Evolutionary conservation across 2,113 vertebrate species (phyloP), one percentile per base, ranked within the genome.

Genomic region (Tupaia chinensis): DNA sequence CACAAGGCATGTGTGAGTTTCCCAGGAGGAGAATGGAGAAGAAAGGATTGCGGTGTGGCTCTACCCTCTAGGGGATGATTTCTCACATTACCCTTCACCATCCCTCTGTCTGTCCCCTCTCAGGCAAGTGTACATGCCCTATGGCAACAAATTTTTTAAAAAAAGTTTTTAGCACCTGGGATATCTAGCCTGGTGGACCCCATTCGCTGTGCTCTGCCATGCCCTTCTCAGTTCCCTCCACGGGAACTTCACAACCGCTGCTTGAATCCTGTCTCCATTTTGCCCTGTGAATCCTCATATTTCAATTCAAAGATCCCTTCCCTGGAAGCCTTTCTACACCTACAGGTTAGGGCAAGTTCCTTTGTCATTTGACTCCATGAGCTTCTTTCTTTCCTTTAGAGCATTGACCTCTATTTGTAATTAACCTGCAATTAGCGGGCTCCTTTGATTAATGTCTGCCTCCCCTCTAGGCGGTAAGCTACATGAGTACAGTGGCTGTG

Each of bases 381-480:
- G 76, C 19, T 5, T 32, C 10, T 70, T 93, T 81, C 77, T 91
- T 91, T 83, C 78, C 56, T 61, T 44, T 34, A 34, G 17, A 72
- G 29, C 74, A 60, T 85, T 90, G 44, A 77, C 23, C 89, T 91
- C 89, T 14, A 4, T 53, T 60, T 91, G 29, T 63, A 61, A 81
- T 78, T 27, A 77, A 76, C 25, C 68, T 27, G 58, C 65, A 58
- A 54, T 54, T 29, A 20, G 27, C 70, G 23, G 12, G 2, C 9
- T 79, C 54, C n/a, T 78, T 92, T 66, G 60, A 34, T 34, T 34
- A 29, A n/a, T 0, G 14, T 27, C 61, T 60, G 34, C 74, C 74
- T 77, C 14, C 27, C 10, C 25, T 7, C 20, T 9, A 27, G 77
- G 15, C n/a, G 56, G 2, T 23, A 61, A 68, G 65, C 29, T 72